Evolutionary conservation across 2,888 invertebrate species (phyloP).

Genomic region (Busseola fusca): DNA sequence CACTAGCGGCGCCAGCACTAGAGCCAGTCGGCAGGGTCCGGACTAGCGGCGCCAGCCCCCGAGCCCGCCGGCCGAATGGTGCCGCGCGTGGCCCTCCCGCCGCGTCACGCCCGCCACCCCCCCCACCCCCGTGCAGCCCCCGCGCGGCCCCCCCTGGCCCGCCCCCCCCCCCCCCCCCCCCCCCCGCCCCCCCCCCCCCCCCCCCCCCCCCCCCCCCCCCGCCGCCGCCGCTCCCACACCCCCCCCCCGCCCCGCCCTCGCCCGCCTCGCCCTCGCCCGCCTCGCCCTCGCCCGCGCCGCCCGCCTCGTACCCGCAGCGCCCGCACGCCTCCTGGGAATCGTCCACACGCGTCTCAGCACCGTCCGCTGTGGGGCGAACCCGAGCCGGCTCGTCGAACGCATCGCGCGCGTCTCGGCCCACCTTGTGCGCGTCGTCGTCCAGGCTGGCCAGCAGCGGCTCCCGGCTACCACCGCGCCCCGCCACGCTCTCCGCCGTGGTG

Average conservation of each 20-base stretch:
- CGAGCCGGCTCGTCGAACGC: conserved; percentile 12
- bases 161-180: conserved; percentile 40
- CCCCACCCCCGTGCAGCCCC: conserved; percentile 90
- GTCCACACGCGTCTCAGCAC: conserved; percentile 49
- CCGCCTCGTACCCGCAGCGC: conserved; percentile 71
- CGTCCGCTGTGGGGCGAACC: conserved; percentile 40
- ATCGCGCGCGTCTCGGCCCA: conserved; percentile 40
- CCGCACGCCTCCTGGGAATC: conserved; percentile 68
- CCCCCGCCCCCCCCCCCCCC: conserved; percentile 43
- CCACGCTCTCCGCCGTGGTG: conserved; percentile 65
- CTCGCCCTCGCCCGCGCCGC: conserved; percentile 34
- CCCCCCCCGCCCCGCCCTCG: conserved; percentile 84
- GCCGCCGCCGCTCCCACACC: conserved; percentile 91
- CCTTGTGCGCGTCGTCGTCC: conserved; percentile 86
- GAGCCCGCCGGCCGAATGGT: conserved; percentile 92
- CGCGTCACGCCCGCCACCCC: conserved; percentile 93
- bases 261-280: conserved; percentile 44
- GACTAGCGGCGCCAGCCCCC: conserved; percentile 65
- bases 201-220: conserved; percentile 86
- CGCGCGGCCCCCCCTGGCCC: conserved; percentile 71
- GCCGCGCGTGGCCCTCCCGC: conserved; percentile 91
- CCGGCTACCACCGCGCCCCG: conserved; percentile 85
- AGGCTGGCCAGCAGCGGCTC: conserved; percentile 91
- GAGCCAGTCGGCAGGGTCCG: not conserved
- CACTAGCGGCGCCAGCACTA: too few species aligned